Evolutionary conservation across 2,888 invertebrate genomes (phyloP).

Genomic region (Ectemnius lituratus): DNA sequence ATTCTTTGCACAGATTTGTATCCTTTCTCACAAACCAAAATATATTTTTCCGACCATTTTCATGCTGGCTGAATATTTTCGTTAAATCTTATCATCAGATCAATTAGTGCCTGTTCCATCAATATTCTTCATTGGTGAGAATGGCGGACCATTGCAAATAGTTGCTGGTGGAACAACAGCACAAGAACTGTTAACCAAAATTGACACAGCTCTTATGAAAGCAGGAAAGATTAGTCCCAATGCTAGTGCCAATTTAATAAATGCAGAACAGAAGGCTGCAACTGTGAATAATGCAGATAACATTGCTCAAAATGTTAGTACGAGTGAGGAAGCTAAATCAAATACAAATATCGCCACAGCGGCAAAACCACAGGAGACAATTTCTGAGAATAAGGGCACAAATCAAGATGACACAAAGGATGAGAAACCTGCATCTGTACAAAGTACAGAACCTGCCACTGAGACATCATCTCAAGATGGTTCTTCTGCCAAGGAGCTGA

Average conservation of each 20-base stretch:
- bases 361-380: background rate
- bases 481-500: constrained; percentile 21
- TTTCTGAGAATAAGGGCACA: constrained; percentile 15
- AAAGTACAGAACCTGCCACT: constrained; percentile 15
- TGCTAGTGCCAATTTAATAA: constrained; percentile 63
- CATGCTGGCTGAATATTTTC: constrained; percentile 22
- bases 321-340: background rate
- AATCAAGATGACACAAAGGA: constrained; percentile 24
- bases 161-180: constrained; percentile 83
- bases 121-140: constrained; percentile 90
- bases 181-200: constrained; percentile 82
- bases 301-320: constrained; percentile 16
- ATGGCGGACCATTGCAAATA: constrained; percentile 90
- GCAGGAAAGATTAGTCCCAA: constrained; percentile 75
- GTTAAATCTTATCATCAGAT: constrained; percentile 78
- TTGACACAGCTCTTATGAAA: constrained; percentile 82
- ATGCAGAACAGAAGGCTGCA: constrained; percentile 60
- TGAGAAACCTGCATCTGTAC: constrained; percentile 27
- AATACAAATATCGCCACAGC: background rate
- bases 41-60: background rate
- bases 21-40: constrained; percentile 80
- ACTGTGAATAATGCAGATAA: constrained; percentile 17
- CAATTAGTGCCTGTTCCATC: constrained; percentile 89
- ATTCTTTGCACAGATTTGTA: constrained; percentile 92
- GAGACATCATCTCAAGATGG: constrained; percentile 20